These are phyloP conservation scores for Istiophorus platypterus DNA, from an alignment of 2,113 vertebrate genomes.

Conservation along the genomic window DNA sequence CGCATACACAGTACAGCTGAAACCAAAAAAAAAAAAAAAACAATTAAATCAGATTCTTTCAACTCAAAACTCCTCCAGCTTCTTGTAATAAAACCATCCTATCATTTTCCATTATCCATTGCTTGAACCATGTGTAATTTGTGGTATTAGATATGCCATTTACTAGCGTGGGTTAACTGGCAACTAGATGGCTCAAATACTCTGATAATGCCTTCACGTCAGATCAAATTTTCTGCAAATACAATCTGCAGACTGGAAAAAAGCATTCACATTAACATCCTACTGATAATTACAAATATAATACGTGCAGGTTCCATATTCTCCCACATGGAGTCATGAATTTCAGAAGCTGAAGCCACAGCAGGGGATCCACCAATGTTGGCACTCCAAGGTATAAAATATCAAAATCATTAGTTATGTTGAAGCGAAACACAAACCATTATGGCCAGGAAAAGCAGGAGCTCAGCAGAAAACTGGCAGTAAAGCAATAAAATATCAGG, in stretches of 20 bases:
- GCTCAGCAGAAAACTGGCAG: constrained; percentile 23
- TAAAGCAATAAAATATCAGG: constrained; percentile 28
- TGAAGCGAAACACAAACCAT: constrained; percentile 25
- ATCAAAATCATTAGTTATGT: constrained; percentile 48
- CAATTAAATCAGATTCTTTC: not conserved
- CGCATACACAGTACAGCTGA: not conserved
- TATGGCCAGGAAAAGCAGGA: constrained; percentile 12
- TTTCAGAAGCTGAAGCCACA: constrained; percentile 38
- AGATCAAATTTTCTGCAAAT: constrained; percentile 58
- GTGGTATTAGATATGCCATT: constrained; percentile 39
- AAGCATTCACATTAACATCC: constrained; percentile 50
- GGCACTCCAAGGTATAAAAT: constrained; percentile 39
- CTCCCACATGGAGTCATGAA: constrained; percentile 42
- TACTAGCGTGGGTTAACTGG: constrained; percentile 57
- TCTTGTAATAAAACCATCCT: not conserved
- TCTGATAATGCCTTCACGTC: constrained; percentile 38
- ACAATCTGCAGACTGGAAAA: constrained; percentile 40
- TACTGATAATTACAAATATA: constrained; percentile 60
- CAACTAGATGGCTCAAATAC: constrained; percentile 32
- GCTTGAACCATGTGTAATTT: constrained; percentile 33
- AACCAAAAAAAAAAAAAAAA: not conserved
- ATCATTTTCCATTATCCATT: not conserved
- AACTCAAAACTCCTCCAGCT: not conserved
- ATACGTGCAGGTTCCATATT: constrained; percentile 30
- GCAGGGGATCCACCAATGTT: constrained; percentile 32